Evolutionary conservation across 1,140 invertebrate species (phyloP).

Genomic region (Rhagoletis pomonella): DNA sequence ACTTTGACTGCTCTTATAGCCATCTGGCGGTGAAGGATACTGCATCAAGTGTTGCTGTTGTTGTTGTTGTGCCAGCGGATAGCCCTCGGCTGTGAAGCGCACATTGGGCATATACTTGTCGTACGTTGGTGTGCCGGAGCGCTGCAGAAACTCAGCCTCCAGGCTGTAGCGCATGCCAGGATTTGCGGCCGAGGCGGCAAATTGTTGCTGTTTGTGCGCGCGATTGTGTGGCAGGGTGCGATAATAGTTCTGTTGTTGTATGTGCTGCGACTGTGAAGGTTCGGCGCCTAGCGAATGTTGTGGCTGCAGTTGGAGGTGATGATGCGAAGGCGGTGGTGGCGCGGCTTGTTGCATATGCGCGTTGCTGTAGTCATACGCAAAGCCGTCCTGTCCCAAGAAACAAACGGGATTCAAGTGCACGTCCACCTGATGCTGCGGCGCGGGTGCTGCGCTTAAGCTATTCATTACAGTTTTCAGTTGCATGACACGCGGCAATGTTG

Average conservation of each 20-base stretch:
- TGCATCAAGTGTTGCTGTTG: conserved; percentile 74
- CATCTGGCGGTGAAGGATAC: conserved; percentile 83
- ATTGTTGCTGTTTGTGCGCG: conserved; percentile 76
- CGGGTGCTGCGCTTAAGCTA: conserved; percentile 59
- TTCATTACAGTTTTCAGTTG: conserved; percentile 66
- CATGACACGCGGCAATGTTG: conserved; percentile 76
- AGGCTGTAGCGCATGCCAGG: conserved; percentile 79
- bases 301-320: conserved; percentile 63
- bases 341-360: conserved; percentile 60
- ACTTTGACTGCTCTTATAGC: conserved; percentile 76
- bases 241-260: conserved; percentile 77
- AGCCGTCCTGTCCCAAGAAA: conserved; percentile 84
- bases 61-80: conserved; percentile 76
- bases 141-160: conserved; percentile 81
- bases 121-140: conserved; percentile 73
- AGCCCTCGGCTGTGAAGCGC: conserved; percentile 86
- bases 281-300: conserved; percentile 59
- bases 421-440: conserved; percentile 79
- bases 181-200: conserved; percentile 76
- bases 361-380: conserved; percentile 85
- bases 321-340: conserved; percentile 51
- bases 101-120: conserved; percentile 79
- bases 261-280: conserved; percentile 59
- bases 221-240: conserved; percentile 82
- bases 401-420: conserved; percentile 81